Evolutionary conservation across 2,797 vertebrate species (phyloP).

Genomic region (Aulostomus chinensis): DNA sequence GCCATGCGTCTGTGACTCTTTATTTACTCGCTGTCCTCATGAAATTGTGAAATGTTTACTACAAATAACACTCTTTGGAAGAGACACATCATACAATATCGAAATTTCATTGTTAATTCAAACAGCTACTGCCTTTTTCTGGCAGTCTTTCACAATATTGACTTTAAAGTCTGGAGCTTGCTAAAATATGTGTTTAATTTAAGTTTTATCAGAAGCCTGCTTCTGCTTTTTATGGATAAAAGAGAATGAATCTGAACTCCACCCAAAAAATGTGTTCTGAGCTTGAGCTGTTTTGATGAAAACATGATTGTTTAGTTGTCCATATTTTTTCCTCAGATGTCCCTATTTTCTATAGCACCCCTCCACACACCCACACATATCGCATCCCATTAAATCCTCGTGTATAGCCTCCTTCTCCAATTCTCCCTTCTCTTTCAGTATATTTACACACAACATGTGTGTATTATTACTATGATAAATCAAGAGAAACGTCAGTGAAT

Average conservation of each 20-base stretch:
- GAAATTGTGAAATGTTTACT: slow-evolving; percentile 11
- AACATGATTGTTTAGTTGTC: not conserved
- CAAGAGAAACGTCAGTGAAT: slow-evolving; percentile 56
- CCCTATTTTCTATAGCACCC: slow-evolving; percentile 21
- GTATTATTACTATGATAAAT: slow-evolving; percentile 70
- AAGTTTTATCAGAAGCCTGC: slow-evolving; percentile 6
- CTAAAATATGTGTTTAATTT: slow-evolving; percentile 1
- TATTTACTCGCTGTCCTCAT: too few relatives aligned
- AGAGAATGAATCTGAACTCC: slow-evolving; percentile 11
- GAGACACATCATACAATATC: slow-evolving; percentile 16
- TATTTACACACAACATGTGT: slow-evolving; percentile 30
- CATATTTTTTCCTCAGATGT: slow-evolving; percentile 1
- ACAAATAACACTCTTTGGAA: not conserved
- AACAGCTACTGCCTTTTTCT: slow-evolving; percentile 6
- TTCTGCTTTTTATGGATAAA: slow-evolving; percentile 23
- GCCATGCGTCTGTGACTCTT: too few relatives aligned
- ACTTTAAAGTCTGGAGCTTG: slow-evolving; percentile 17
- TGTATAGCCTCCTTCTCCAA: slow-evolving; percentile 11
- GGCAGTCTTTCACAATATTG: not conserved
- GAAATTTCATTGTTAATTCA: slow-evolving; percentile 26
- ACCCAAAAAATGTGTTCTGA: slow-evolving; percentile 3
- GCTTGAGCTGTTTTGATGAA: not conserved
- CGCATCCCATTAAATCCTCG: slow-evolving; percentile 55
- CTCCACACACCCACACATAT: slow-evolving; percentile 20
- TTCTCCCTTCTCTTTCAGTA: slow-evolving; percentile 13